Evolutionary conservation across 1,140 invertebrate genomes (phyloP), one percentile per base, ranked within the genome.

Genomic region (Mylabris phalerata): DNA sequence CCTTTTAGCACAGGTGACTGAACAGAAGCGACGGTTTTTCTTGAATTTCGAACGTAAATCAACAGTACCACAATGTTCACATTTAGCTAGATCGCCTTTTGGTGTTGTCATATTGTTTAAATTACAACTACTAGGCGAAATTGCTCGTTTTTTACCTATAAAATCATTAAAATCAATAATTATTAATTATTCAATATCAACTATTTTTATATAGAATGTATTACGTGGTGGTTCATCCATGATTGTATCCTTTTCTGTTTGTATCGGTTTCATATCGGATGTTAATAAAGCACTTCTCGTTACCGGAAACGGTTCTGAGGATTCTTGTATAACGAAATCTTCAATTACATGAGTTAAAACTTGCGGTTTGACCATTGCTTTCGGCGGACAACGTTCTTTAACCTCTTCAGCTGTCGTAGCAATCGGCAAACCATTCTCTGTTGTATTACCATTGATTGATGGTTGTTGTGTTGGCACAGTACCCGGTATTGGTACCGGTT

Each of bases 261-360:
- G 73, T 32, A 61, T 70, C 38, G 69, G 63, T 60, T 71, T 72
- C 39, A 75, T 59, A 57, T 76, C 73, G 7, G 32, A 32, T 47
- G 78, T 76, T 64, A 79, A 72, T 19, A 81, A 65, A 6, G 76
- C 75, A 9, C 79, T 78, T 50, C 84, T 73, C 75, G 88, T 89
- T 55, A 93, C 89, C 5, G 92, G 89, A 71, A 96, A 96, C 0
- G 93, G 92, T 78, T 90, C 87, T 2, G 84, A 86, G 0, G 86
- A 87, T 80, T 98, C 95, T 75, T 96, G 93, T 67, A 98, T 98
- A 3, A 98, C 89, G 75, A 94, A 97, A 13, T 94, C 95, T 76
- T 97, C 95, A 56, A 98, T 97, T 2, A 97, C 91, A 73, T 98
- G 95, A 0, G 94, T 98, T 7, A 98, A 77, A 2, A 98, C 91